These are phyloP conservation scores for Lymantria monacha DNA, from an alignment of 2,888 invertebrate species.

Conservation along the genomic window DNA sequence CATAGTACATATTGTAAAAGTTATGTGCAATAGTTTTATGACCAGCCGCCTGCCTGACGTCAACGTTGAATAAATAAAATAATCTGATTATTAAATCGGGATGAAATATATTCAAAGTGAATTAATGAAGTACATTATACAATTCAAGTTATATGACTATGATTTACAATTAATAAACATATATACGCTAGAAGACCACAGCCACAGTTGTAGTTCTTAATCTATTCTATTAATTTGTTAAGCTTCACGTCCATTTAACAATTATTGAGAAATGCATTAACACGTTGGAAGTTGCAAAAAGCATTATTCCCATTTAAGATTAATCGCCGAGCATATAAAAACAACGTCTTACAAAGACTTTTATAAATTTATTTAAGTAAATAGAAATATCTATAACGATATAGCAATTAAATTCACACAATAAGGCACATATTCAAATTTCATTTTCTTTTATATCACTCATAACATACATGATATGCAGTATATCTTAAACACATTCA, in stretches of 20 bases:
- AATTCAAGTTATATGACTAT: conserved; percentile 46
- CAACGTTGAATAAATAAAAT: not conserved
- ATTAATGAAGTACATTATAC: not conserved
- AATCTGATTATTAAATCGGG: not conserved
- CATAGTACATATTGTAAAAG: too few relatives aligned
- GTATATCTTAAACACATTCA: conserved; percentile 34
- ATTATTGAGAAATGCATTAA: conserved; percentile 4
- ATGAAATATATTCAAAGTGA: not conserved
- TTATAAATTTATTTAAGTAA: conserved; percentile 4
- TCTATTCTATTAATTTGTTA: conserved; percentile 36
- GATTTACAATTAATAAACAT: conserved; percentile 48
- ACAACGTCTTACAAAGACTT: conserved; percentile 25
- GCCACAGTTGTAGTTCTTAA: conserved; percentile 63
- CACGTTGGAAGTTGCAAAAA: conserved; percentile 18
- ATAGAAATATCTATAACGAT: conserved; percentile 20
- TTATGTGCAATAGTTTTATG: too few relatives aligned
- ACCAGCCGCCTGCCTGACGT: too few relatives aligned
- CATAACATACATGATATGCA: conserved; percentile 45
- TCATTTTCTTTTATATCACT: conserved; percentile 37
- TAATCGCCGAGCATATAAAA: conserved; percentile 17
- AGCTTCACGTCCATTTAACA: conserved; percentile 1
- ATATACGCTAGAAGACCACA: conserved; percentile 57
- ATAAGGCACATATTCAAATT: conserved; percentile 61
- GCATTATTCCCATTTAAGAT: conserved; percentile 30
- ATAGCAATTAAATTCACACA: conserved; percentile 47